A percentile compares a stretch with the other conserved stretches of the same genome.
Conservation (phyloP, 1,140 invertebrate species). For the Notospermus geniculatus region DNA sequence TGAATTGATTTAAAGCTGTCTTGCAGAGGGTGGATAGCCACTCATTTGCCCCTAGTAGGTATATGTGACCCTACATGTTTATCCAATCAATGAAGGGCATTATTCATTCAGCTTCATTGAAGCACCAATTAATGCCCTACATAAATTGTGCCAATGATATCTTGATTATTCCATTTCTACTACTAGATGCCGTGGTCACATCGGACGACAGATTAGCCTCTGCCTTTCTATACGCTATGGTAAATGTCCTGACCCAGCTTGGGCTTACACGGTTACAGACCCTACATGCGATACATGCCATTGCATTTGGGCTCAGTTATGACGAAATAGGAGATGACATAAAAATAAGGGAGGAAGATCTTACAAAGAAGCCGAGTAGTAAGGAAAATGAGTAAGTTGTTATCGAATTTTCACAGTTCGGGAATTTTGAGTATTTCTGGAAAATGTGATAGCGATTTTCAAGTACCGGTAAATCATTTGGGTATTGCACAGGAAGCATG, state of each 20-base stretch:
- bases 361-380: no score
- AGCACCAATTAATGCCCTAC: no score
- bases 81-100: not conserved
- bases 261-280: conserved; percentile 29
- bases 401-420: no score
- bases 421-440: no score
- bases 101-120: not conserved
- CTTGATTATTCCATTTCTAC: not conserved
- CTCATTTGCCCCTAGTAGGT: not conserved
- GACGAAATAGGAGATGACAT: conserved; percentile 10
- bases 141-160: no score
- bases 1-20: not conserved
- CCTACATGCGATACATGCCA: conserved; percentile 33
- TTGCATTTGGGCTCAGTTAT: conserved; percentile 36
- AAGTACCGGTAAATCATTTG: no score
- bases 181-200: conserved; percentile 28
- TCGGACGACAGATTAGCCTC: conserved; percentile 35
- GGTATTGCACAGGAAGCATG: no score
- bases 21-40: not conserved
- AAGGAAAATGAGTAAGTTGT: not conserved
- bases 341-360: no score
- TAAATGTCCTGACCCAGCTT: conserved; percentile 39
- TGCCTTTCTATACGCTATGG: conserved; percentile 36
- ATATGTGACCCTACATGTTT: not conserved
- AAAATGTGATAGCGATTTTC: no score